Percentiles rank a stretch among this genome's conserved stretches.
phyloP scores from a whole-genome alignment of 2,888 invertebrate species.

The Globia sparganii region DNA sequence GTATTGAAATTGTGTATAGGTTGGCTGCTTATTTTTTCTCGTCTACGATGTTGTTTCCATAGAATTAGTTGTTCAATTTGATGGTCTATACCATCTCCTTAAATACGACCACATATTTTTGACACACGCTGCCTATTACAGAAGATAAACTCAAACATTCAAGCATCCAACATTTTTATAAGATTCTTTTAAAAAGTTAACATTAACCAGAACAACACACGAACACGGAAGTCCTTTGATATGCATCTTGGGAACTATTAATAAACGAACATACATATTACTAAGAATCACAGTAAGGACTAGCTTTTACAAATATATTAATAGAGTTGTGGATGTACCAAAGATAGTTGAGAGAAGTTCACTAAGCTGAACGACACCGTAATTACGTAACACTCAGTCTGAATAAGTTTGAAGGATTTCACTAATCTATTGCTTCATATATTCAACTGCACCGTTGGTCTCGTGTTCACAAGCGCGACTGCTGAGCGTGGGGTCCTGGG shows the following conservation, averaged over 20 bases:
- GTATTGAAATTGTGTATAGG: not conserved
- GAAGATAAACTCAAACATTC: constrained; percentile 38
- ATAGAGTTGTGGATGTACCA: constrained; percentile 59
- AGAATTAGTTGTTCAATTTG: not conserved
- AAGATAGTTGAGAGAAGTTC: constrained; percentile 9
- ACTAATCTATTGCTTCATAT: too few relatives aligned
- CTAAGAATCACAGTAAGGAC: constrained; percentile 87
- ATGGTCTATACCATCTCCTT: not conserved
- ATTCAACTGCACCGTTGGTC: too few relatives aligned
- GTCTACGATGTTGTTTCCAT: not conserved
- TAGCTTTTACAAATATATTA: constrained; percentile 76
- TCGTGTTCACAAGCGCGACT: too few relatives aligned
- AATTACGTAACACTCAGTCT: not conserved
- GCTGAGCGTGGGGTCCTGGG: too few relatives aligned
- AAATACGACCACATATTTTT: not conserved
- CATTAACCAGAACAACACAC: constrained; percentile 59
- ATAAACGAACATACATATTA: constrained; percentile 63
- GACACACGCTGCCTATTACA: not conserved
- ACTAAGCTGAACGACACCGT: too few relatives aligned
- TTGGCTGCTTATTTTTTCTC: not conserved
- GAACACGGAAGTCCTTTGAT: constrained; percentile 75
- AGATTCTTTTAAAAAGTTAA: constrained; percentile 41
- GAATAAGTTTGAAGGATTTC: too few relatives aligned
- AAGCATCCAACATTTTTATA: constrained; percentile 42
- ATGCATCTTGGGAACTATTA: constrained; percentile 77